Conservation (phyloP, 1,140 invertebrate species). For the Harpegnathos saltator region DNA sequence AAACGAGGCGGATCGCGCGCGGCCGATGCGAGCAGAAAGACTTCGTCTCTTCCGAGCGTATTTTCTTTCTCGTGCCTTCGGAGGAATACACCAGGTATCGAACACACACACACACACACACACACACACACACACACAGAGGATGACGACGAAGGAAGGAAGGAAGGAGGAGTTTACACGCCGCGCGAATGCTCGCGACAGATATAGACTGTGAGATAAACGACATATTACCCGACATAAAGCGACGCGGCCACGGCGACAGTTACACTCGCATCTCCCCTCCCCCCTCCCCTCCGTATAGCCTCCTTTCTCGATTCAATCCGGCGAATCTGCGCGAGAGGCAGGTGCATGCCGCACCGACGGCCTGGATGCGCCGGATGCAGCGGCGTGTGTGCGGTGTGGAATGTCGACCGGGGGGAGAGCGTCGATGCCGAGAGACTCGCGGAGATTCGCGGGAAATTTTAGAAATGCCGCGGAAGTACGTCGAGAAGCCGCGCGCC, state of each 20-base stretch:
- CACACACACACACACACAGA: too few species aligned
- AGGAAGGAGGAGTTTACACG: conserved; percentile 31
- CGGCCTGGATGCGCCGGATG: background rate
- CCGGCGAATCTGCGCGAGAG: conserved; percentile 12
- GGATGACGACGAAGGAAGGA: conserved; percentile 15
- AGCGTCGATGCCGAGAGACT: background rate
- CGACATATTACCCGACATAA: conserved; percentile 63
- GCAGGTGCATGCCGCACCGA: background rate
- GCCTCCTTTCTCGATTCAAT: conserved; percentile 59
- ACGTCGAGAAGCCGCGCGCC: too few species aligned
- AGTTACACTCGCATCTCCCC: conserved; percentile 38
- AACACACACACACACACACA: too few species aligned
- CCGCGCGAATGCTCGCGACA: conserved; percentile 40
- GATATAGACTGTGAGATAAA: conserved; percentile 69
- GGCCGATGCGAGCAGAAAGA: conserved; percentile 22
- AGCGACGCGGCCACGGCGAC: conserved; percentile 54
- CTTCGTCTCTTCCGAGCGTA: background rate
- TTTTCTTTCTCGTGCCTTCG: background rate
- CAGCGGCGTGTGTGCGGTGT: background rate
- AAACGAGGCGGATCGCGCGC: conserved; percentile 23
- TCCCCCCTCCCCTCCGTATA: conserved; percentile 41
- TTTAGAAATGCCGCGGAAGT: background rate
- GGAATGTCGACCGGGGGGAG: background rate
- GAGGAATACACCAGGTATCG: conserved; percentile 24
- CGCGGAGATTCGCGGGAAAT: background rate